Percentiles rank a stretch among this genome's conserved stretches.
These are phyloP conservation scores for Coranthus polyacanthus DNA, from an alignment of 2,797 vertebrate species.

Conservation along the genomic window DNA sequence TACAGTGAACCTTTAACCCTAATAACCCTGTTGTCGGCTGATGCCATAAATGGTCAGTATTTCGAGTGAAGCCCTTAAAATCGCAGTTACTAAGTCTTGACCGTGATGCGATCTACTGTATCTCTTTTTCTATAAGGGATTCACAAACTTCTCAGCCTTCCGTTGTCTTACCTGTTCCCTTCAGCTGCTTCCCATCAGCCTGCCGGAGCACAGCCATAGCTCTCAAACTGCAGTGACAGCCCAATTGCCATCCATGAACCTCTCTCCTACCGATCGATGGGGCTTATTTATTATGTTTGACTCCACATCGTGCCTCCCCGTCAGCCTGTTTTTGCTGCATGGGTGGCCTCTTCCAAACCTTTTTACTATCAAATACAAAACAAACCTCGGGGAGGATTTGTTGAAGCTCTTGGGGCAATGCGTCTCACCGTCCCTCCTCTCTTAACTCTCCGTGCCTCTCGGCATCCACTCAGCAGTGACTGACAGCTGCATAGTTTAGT, in stretches of 20 bases:
- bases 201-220: slow-evolving; percentile 23
- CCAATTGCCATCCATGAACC: slow-evolving; percentile 43
- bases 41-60: too few relatives aligned
- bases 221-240: slow-evolving; percentile 43
- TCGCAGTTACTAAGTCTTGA: too few relatives aligned
- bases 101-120: too few relatives aligned
- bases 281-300: slow-evolving; percentile 61
- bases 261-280: slow-evolving; percentile 50
- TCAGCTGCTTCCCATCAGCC: slow-evolving; percentile 13
- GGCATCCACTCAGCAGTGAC: slow-evolving; percentile 22
- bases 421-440: slow-evolving; percentile 1
- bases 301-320: slow-evolving; percentile 25
- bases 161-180: slow-evolving; percentile 22
- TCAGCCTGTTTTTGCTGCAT: slow-evolving; percentile 16
- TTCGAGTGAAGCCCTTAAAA: too few relatives aligned
- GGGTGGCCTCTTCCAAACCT: slow-evolving; percentile 39
- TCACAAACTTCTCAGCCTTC: slow-evolving; percentile 5
- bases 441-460: slow-evolving; percentile 3
- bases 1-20: too few relatives aligned
- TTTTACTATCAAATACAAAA: slow-evolving; percentile 47
- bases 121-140: not conserved
- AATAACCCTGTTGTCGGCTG: too few relatives aligned
- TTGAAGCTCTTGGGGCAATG: slow-evolving; percentile 32
- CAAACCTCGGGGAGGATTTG: slow-evolving; percentile 50
- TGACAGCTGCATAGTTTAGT: slow-evolving; percentile 60